A percentile compares a stretch with the other conserved stretches of the same genome.
Conservation (phyloP, 2,797 vertebrate genomes). For the Protosalanx chinensis region DNA sequence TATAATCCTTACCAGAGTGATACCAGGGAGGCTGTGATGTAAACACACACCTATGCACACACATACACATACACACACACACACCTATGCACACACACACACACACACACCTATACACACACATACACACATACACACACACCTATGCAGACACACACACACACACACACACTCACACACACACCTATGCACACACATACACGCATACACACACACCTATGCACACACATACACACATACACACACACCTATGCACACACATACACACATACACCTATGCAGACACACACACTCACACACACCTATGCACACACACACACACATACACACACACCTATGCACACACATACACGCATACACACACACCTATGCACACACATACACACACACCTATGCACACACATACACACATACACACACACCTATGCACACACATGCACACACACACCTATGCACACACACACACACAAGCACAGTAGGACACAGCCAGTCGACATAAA, state of each 20-base stretch:
- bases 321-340: too few species aligned
- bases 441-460: too few species aligned
- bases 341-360: background rate
- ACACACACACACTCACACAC: background rate
- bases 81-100: constrained; percentile 21
- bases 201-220: too few species aligned
- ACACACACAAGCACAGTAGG: background rate
- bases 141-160: background rate
- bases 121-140: constrained; percentile 7
- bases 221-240: background rate
- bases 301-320: constrained; percentile 24
- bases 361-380: too few species aligned
- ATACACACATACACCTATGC: constrained; percentile 21
- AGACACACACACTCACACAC: constrained; percentile 8
- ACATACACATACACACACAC: background rate
- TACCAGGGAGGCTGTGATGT: background rate
- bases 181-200: background rate
- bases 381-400: background rate
- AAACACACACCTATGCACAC: background rate
- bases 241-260: constrained; percentile 27
- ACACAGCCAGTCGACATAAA: too few species aligned
- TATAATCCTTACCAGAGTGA: constrained; percentile 64
- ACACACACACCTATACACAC: constrained; percentile 6
- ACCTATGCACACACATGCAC: too few species aligned
- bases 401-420: background rate